Evolutionary conservation across 2,113 vertebrate genomes (phyloP), one percentile per base, ranked within the genome.

Genomic region (Strigops habroptila): DNA sequence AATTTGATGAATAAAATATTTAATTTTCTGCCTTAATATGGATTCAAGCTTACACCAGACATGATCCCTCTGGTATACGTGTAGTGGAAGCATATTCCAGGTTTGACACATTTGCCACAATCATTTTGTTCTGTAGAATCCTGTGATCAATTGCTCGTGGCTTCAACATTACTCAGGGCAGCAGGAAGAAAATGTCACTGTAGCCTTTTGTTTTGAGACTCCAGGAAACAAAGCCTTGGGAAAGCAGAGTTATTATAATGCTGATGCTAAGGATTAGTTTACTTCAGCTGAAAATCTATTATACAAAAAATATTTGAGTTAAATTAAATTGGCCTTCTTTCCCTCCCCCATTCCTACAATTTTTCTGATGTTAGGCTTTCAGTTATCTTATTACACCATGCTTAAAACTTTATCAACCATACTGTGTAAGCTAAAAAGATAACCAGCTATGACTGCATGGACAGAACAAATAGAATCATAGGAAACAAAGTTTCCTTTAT

Each of bases 101-200:
- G 28, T 62, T 75, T 85, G 52, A 46, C 31, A 80, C 14, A 43
- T 93, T 74, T 71, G n/a, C 41, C 19, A 51, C 57, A 59, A 48
- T 21, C 18, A 18, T 89, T 46, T 81, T 62, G 43, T 21, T 37
- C n/a, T 53, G 23, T 81, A 68, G 62, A 41, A 53, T 79, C 44
- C 24, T 67, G 21, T 75, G 80, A 78, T 75, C 31, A 82, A 10
- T 22, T 55, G 17, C 41, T 93, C 70, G 48, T 55, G 23, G 27
- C 71, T 80, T 91, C 78, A 90, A 65, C 10, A 18, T 86, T 88
- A 51, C 64, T 91, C 60, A 70, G 57, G n/a, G 23, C 63, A 97
- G 63, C n/a, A 79, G 70, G n/a, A 92, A 89, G 33, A 90, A 96
- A 93, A 95, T 69, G 24, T 77, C n/a, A 88, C 35, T 18, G 60